Percentiles rank a stretch among this genome's conserved stretches.
Conservation (phyloP, 2,888 invertebrate species). For the Automeris io region DNA sequence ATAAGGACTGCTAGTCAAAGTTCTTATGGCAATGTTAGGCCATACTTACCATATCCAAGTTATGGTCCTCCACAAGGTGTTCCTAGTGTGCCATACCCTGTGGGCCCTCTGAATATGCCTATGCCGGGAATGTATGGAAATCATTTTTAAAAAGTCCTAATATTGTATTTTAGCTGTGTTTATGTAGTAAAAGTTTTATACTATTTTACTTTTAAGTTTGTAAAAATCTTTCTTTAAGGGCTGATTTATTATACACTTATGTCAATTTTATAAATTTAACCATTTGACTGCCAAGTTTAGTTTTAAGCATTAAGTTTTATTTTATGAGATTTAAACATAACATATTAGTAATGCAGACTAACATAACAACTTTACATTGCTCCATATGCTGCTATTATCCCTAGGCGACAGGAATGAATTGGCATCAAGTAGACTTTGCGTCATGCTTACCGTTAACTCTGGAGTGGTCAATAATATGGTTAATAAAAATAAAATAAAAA, state of each 20-base stretch:
- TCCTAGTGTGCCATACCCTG: conserved; percentile 82
- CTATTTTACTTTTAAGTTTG: not conserved
- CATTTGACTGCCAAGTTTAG: not conserved
- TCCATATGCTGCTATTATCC: too few relatives aligned
- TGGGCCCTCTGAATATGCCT: conserved; percentile 86
- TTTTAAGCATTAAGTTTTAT: too few relatives aligned
- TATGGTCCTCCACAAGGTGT: conserved; percentile 66
- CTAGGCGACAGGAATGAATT: too few relatives aligned
- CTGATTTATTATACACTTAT: not conserved
- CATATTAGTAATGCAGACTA: too few relatives aligned
- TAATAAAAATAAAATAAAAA: too few relatives aligned
- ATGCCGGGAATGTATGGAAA: conserved; percentile 80
- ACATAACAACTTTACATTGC: too few relatives aligned
- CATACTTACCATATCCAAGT: conserved; percentile 63
- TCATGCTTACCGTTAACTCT: too few relatives aligned
- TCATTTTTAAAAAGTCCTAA: conserved; percentile 45
- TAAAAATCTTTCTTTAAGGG: too few relatives aligned
- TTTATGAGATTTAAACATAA: too few relatives aligned
- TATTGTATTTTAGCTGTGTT: conserved; percentile 18
- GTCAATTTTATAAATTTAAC: conserved; percentile 1
- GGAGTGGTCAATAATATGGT: too few relatives aligned
- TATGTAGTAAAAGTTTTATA: not conserved
- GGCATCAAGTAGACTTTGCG: too few relatives aligned
- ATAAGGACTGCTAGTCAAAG: conserved; percentile 59
- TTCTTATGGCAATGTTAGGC: conserved; percentile 59